These are phyloP conservation scores for Panzeria rudis DNA, from an alignment of 2,888 invertebrate genomes.

Conservation along the genomic window DNA sequence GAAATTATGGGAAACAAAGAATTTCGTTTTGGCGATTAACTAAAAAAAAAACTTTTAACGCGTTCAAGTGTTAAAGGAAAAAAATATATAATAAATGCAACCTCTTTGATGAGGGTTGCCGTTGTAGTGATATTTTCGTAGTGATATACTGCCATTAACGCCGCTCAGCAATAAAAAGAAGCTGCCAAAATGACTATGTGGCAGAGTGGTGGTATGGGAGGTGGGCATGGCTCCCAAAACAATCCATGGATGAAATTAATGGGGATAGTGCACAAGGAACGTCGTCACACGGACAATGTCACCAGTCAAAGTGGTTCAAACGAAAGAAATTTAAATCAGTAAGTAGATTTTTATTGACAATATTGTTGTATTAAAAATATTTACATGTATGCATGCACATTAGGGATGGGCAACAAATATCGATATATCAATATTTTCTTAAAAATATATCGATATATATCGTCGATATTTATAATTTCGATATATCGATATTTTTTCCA, in stretches of 20 bases:
- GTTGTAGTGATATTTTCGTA: conserved; percentile 28
- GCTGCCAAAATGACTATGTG: conserved; percentile 88
- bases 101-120: conserved; percentile 25
- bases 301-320: conserved; percentile 86
- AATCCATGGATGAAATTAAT: conserved; percentile 93
- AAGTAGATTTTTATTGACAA: conserved; percentile 83
- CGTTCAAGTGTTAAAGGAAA: conserved; percentile 43
- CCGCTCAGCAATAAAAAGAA: conserved; percentile 65
- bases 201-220: conserved; percentile 90
- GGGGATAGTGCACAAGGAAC: conserved; percentile 91
- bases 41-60: conserved; percentile 14
- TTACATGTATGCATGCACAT: no score
- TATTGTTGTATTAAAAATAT: background rate
- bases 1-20: conserved; percentile 35
- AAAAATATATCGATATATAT: no score
- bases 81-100: conserved; percentile 29
- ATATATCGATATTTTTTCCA: no score
- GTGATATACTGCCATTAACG: conserved; percentile 39
- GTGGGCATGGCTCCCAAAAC: conserved; percentile 91
- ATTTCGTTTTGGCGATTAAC: background rate
- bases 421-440: no score
- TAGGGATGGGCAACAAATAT: no score
- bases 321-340: conserved; percentile 89
- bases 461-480: no score
- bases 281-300: conserved; percentile 87